Evolutionary conservation across 1,140 invertebrate genomes (phyloP).

Genomic region (Lepidurus packardi): DNA sequence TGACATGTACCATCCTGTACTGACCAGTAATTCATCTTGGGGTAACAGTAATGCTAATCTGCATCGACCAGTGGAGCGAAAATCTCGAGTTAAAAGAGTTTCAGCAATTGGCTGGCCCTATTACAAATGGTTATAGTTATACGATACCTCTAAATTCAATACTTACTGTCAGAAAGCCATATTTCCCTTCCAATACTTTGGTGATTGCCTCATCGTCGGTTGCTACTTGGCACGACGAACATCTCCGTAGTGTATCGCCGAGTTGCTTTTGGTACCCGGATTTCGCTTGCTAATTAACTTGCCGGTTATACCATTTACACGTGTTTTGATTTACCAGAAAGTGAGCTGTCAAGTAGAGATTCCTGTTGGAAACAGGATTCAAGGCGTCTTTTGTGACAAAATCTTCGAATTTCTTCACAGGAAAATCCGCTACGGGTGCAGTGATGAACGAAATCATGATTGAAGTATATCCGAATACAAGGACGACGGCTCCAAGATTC

Average conservation of each 20-base stretch:
- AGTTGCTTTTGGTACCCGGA: not conserved
- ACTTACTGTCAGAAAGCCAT: not conserved
- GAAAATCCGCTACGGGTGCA: not conserved
- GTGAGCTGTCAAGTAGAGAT: not conserved
- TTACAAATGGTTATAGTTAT: not conserved
- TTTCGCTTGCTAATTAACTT: not conserved
- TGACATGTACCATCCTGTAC: not conserved
- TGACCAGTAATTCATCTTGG: not conserved
- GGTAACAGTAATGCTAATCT: not conserved
- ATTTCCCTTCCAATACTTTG: not conserved
- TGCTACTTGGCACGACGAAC: not conserved
- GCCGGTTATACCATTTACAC: not conserved
- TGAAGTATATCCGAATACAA: not conserved
- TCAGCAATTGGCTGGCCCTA: conserved; percentile 14
- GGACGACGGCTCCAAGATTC: not conserved
- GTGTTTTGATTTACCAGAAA: not conserved
- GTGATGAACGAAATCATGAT: not conserved
- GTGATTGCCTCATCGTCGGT: not conserved
- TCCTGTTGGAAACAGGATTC: not conserved
- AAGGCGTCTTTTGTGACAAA: not conserved
- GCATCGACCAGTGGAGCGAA: not conserved
- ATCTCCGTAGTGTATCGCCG: not conserved
- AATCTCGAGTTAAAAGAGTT: not conserved
- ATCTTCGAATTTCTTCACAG: not conserved
- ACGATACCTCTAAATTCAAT: not conserved